Conservation (phyloP, 2,113 vertebrate genomes). For the Scatophagus argus region DNA sequence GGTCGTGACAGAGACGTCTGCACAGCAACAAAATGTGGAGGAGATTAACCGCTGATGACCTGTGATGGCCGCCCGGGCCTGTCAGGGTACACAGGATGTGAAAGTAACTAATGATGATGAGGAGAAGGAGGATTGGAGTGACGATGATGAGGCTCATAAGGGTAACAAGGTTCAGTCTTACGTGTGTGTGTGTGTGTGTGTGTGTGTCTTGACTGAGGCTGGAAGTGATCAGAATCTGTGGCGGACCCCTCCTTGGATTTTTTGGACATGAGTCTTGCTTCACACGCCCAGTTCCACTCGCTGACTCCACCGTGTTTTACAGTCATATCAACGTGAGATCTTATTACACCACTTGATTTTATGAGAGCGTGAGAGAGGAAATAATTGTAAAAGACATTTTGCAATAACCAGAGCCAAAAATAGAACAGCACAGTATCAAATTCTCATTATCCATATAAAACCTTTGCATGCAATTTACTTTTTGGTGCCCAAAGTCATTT, state of each 20-base stretch:
- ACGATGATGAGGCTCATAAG: constrained; percentile 57
- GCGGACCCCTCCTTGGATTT: constrained; percentile 66
- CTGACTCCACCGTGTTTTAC: constrained; percentile 21
- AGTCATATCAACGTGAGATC: constrained; percentile 47
- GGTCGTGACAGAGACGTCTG: constrained; percentile 80
- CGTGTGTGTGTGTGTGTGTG: constrained; percentile 51
- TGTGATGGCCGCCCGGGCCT: constrained; percentile 50
- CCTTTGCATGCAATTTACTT: constrained; percentile 36
- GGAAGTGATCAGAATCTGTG: constrained; percentile 72
- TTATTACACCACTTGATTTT: constrained; percentile 16
- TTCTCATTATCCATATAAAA: constrained; percentile 41
- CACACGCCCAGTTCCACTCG: constrained; percentile 59
- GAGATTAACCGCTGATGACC: constrained; percentile 79
- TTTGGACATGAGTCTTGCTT: constrained; percentile 68
- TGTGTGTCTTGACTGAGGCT: constrained; percentile 54
- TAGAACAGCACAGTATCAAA: constrained; percentile 22
- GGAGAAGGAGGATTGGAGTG: constrained; percentile 53
- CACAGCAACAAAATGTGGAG: constrained; percentile 73
- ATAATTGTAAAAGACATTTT: constrained; percentile 14
- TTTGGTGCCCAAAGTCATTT: background rate
- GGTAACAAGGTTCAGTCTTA: constrained; percentile 35
- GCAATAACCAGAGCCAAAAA: constrained; percentile 11
- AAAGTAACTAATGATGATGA: constrained; percentile 71
- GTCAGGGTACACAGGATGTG: constrained; percentile 68
- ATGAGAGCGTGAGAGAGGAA: constrained; percentile 21